These are phyloP conservation scores for Synergus laeviventris DNA, from an alignment of 2,888 invertebrate genomes.

Conservation along the genomic window DNA sequence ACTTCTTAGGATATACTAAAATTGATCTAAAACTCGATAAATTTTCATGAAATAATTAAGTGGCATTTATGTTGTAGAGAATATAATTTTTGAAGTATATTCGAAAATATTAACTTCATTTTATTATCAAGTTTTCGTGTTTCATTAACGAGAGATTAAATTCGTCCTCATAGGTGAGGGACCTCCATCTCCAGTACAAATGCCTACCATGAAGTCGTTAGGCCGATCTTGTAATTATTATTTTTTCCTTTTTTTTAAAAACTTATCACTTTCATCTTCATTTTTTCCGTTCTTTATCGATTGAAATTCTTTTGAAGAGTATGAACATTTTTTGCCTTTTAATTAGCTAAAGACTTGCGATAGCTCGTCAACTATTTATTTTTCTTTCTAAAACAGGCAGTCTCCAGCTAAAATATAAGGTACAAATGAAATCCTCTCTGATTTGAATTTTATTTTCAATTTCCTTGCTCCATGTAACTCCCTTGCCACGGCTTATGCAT, in stretches of 20 bases:
- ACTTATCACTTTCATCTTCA: neutral
- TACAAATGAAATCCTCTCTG: neutral
- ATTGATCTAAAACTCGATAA: neutral
- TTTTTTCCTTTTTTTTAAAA: slow-evolving; percentile 58
- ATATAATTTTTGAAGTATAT: neutral
- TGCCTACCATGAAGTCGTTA: slow-evolving; percentile 68
- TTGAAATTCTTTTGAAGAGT: slow-evolving; percentile 2
- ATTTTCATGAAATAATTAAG: neutral
- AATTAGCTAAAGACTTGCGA: neutral
- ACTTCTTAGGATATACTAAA: slow-evolving; percentile 18
- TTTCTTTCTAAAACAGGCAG: neutral
- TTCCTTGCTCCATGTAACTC: neutral
- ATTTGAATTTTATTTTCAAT: slow-evolving; percentile 2
- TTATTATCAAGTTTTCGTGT: neutral
- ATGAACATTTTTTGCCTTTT: slow-evolving; percentile 15
- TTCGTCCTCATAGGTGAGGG: slow-evolving; percentile 66
- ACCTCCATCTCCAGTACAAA: slow-evolving; percentile 67
- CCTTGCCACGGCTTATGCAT: slow-evolving; percentile 10
- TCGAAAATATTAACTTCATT: neutral
- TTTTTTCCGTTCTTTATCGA: neutral
- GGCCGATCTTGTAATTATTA: slow-evolving; percentile 72
- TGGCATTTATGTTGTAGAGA: neutral
- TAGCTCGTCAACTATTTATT: neutral
- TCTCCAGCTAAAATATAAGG: neutral
- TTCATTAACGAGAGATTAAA: slow-evolving; percentile 38